phyloP scores from a whole-genome alignment of 2,113 vertebrate species.

The Barnardius zonarius region DNA sequence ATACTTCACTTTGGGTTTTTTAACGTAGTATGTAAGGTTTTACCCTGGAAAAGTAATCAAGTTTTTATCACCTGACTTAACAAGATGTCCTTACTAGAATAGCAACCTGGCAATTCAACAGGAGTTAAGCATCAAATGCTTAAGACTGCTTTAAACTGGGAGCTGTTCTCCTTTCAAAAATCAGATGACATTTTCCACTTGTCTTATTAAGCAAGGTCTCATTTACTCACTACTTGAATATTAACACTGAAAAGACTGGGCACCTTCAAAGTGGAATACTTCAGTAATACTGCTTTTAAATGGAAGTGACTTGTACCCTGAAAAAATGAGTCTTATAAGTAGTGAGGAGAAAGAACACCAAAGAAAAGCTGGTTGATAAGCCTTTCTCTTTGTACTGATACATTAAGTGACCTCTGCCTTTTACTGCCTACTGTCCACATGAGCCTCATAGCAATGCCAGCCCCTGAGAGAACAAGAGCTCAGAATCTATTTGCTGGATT shows the following conservation, averaged over 20 bases:
- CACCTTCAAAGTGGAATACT: neutral
- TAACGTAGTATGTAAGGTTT: neutral
- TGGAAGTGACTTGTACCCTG: neutral
- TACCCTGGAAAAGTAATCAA: neutral
- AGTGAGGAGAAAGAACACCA: neutral
- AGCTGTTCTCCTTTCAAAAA: neutral
- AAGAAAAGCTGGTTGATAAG: neutral
- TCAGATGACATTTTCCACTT: neutral
- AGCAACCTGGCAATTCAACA: neutral
- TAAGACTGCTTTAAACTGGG: neutral
- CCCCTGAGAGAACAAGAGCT: rapidly evolving
- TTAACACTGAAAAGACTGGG: neutral
- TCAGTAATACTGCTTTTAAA: neutral
- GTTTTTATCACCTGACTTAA: neutral
- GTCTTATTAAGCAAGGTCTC: neutral
- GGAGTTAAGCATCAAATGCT: neutral
- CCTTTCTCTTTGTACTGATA: neutral
- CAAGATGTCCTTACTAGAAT: neutral
- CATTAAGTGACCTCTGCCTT: neutral
- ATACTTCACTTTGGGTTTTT: neutral
- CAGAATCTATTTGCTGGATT: neutral
- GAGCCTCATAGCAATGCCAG: neutral
- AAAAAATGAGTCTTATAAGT: neutral
- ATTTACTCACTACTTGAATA: neutral
- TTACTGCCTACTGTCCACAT: neutral